phyloP scores from a whole-genome alignment of 2,888 invertebrate genomes.

The Philereme vetulata region DNA sequence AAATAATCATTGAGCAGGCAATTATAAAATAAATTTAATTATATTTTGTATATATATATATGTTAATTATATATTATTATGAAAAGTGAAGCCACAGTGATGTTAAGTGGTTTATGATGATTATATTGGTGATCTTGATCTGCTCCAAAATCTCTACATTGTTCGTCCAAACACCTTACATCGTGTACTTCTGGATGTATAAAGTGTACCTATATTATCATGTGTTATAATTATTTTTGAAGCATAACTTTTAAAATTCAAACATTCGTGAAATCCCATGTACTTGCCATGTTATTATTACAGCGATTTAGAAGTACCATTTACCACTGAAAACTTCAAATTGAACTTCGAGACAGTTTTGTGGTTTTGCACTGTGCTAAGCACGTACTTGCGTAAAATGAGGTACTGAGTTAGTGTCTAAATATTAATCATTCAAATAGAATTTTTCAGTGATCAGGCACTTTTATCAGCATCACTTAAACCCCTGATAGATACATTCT shows the following conservation, averaged over 20 bases:
- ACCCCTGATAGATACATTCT: constrained; percentile 12
- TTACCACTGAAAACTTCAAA: constrained; percentile 50
- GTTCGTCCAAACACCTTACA: not conserved
- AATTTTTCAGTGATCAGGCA: constrained; percentile 41
- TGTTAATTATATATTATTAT: too few relatives aligned
- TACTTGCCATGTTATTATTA: constrained; percentile 4
- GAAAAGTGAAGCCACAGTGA: too few relatives aligned
- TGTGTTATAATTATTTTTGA: not conserved
- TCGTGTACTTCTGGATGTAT: constrained; percentile 22
- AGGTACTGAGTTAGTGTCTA: constrained; percentile 20
- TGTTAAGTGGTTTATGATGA: too few relatives aligned
- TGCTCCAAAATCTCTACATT: too few relatives aligned
- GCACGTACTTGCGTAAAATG: constrained; percentile 21
- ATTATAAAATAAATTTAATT: too few relatives aligned
- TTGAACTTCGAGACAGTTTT: constrained; percentile 25
- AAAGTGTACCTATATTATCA: constrained; percentile 15
- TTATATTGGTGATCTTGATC: too few relatives aligned
- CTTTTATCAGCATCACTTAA: not conserved
- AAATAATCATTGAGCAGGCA: too few relatives aligned
- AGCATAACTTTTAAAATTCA: not conserved
- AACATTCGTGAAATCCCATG: not conserved
- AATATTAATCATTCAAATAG: constrained; percentile 33
- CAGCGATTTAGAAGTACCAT: constrained; percentile 51
- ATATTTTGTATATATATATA: too few relatives aligned
- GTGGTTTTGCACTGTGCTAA: constrained; percentile 32